Conservation (phyloP, 2,888 invertebrate genomes). For the Parascotia fuliginaria region DNA sequence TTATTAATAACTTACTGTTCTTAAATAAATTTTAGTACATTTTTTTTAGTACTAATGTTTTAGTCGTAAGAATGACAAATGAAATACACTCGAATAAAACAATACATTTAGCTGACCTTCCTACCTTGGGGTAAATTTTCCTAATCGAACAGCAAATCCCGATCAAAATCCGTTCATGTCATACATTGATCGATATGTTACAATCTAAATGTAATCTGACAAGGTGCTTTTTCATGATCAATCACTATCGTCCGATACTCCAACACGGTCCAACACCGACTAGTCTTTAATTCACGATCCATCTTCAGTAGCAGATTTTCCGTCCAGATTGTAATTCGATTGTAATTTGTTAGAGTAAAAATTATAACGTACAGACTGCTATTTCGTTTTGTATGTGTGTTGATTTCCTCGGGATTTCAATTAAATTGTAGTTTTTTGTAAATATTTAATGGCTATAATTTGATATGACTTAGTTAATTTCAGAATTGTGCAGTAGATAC, state of each 20-base stretch:
- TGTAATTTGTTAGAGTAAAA: conserved; percentile 14
- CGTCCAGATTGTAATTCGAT: conserved; percentile 45
- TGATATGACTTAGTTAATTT: too few species aligned
- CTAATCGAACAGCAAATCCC: conserved; percentile 28
- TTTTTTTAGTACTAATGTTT: too few species aligned
- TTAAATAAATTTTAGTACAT: too few species aligned
- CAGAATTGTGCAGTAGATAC: too few species aligned
- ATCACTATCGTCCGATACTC: conserved; percentile 59
- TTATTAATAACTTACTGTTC: too few species aligned
- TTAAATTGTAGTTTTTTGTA: background rate
- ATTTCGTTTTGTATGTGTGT: background rate
- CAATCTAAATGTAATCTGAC: conserved; percentile 66
- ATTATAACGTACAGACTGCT: conserved; percentile 1
- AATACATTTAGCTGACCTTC: too few species aligned
- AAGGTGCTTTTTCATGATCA: conserved; percentile 80
- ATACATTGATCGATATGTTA: conserved; percentile 56
- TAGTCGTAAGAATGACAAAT: too few species aligned
- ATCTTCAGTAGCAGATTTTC: conserved; percentile 69
- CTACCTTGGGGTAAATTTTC: conserved; percentile 3
- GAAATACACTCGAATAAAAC: too few species aligned
- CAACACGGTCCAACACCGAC: conserved; percentile 3
- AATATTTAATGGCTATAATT: too few species aligned
- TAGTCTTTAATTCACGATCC: conserved; percentile 76
- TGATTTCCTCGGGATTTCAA: background rate
- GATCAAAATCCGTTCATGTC: conserved; percentile 47